Evolutionary conservation across 2,888 invertebrate genomes (phyloP), one percentile per base, ranked within the genome.

Genomic region (Habrosyne pyritoides): DNA sequence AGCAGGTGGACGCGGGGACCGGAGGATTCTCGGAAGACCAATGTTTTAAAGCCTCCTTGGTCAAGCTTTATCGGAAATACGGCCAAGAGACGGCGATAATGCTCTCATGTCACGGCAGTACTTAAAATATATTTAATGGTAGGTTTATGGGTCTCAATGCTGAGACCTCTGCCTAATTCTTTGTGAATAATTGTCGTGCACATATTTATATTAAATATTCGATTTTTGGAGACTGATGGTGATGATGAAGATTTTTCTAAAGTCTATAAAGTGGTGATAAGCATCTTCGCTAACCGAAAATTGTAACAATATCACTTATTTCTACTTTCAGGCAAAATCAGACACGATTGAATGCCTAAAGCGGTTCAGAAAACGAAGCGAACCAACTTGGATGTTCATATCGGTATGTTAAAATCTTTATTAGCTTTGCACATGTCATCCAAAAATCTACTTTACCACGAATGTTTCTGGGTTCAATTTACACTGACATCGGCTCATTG

Each of bases 381-480:
- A 98, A 79, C 98, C 98, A 0, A 96, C 96, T 0, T 98, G 98
- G 97, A 94, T 98, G 89, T 97, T 98, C 73, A 95, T 96, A 62
- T 95, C 95, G 60, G 97, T 97, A 93, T 73, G 66, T 52, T 22
- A 4, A 24, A 42, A 51, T 49, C 24, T 50, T 26, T 55, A 18
- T n/a, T 18, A 42, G 18, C 42, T 42, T 42, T 42, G 18, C 6
- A 18, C 42, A 8, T 18, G 42, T 6, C 18, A 42, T 8, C 8
- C 14, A 42, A 42, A 14, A 42, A 42, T 18, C 42, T 18, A 42
- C 42, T 18, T 7, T 42, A 8, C 18, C 18, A 8, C 2, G n/a
- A 42, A 42, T 8, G 18, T 28, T 50, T 50, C 3, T 10, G 10
- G 28, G 14, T 10, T 18, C 30, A 21, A 18, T 14, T 10, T 28